Base-by-base conservation (phyloP, 2,797 vertebrate genomes). In the Carcharodon carcharias region DNA sequence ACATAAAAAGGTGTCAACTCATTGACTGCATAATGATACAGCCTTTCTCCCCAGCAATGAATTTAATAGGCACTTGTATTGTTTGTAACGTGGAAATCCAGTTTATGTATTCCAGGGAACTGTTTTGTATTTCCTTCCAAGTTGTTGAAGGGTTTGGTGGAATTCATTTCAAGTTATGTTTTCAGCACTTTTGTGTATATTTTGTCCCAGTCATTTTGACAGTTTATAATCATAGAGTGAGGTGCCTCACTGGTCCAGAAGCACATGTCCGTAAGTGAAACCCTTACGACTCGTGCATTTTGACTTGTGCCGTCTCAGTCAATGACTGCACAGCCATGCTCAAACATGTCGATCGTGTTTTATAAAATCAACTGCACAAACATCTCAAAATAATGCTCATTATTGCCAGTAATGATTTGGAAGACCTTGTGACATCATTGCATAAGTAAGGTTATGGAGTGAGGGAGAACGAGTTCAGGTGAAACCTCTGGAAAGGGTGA, bases 21-120 rank as follows among this genome's bases (percentile, higher is more conserved):
- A 67, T 67, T 93, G 91, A 93, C 91, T 93, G 61, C 61, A 40
- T 93, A 93, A 93, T 93, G 63, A 93, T 23, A 92, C 40, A 45
- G 91, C 21, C 40, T 67, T 28, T 45, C 63, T 45, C 91, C n/a
- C 35, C 91, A 28, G 58, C 61, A 67, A 93, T 93, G 91, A 67
- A 93, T 65, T 67, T 93, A 93, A 93, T 93, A 12, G 61, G n/a
- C 67, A 67, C 91, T 93, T 93, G 61, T 26, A 67, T 93, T 93
- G 91, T 45, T 26, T 45, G n/a, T 67, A 65, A 93, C 40, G 12
- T 12, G 23, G 91, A 93, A 67, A 67, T 45, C n/a, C n/a, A 65
- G 63, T 67, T 93, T 45, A 26, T 93, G 7, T 26, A 65, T 50
- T 93, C 91, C 9, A 26, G 61, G 11, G 67, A 67, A 12, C 18